Conservation (phyloP, 2,797 vertebrate genomes). For the Protosalanx chinensis region DNA sequence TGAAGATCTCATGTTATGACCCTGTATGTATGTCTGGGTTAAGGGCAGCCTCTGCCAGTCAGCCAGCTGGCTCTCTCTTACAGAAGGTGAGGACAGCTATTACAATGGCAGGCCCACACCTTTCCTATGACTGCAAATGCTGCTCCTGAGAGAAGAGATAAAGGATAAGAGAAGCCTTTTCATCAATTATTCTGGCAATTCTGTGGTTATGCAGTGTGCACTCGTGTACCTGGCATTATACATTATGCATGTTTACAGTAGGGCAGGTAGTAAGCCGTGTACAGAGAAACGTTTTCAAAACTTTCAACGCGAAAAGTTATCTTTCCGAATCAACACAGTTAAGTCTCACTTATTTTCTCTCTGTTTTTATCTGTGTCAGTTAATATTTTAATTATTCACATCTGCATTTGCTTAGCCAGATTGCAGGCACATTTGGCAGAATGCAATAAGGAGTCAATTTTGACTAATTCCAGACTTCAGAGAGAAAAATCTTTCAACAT, state of each 20-base stretch:
- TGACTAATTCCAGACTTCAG: background rate
- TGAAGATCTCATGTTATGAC: background rate
- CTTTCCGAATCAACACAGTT: no score
- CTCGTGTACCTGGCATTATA: background rate
- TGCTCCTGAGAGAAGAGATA: background rate
- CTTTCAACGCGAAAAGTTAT: no score
- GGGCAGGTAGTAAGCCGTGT: no score
- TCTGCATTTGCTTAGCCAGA: background rate
- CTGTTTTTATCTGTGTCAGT: background rate
- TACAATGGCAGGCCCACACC: constrained; percentile 4
- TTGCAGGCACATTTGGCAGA: background rate
- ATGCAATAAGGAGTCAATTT: background rate
- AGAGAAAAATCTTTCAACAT: background rate
- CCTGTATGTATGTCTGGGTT: background rate
- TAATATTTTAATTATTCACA: background rate
- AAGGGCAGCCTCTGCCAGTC: background rate
- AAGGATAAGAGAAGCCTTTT: background rate
- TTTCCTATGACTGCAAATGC: background rate
- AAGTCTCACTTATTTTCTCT: no score
- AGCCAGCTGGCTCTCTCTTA: constrained; percentile 2
- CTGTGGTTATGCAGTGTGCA: background rate
- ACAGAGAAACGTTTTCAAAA: no score
- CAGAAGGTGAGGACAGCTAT: background rate
- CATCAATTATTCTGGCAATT: background rate
- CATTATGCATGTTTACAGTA: no score